Conservation (phyloP, 2,113 vertebrate genomes). For the Catagonus wagneri region DNA sequence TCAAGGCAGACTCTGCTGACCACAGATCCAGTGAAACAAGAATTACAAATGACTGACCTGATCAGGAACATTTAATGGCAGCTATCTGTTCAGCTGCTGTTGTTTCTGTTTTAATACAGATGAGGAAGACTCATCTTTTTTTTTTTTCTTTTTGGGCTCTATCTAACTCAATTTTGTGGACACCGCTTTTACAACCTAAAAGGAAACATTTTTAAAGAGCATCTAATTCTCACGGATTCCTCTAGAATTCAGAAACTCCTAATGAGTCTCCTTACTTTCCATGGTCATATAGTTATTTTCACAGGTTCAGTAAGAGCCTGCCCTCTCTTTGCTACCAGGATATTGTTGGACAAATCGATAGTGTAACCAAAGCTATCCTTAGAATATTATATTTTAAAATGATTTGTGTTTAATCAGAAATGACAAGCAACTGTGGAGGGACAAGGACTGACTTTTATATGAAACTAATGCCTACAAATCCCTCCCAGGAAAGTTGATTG, state of each 20-base stretch:
- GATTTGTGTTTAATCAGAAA: constrained; percentile 33
- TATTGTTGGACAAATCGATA: not conserved
- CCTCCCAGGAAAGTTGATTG: not conserved
- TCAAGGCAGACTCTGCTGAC: not conserved
- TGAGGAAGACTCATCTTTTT: not conserved
- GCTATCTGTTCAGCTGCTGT: not conserved
- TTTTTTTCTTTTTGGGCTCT: not conserved
- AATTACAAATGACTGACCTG: not conserved
- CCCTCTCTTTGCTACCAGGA: not conserved
- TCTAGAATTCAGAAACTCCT: not conserved
- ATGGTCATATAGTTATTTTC: not conserved
- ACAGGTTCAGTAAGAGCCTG: not conserved
- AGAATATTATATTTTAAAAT: not conserved
- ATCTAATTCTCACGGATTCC: not conserved
- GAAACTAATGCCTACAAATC: not conserved
- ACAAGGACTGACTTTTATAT: not conserved
- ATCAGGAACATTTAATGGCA: no score
- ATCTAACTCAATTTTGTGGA: not conserved
- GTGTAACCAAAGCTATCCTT: not conserved
- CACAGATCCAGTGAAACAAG: not conserved
- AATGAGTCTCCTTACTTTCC: not conserved
- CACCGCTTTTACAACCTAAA: not conserved
- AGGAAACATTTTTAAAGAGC: not conserved
- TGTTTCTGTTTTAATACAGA: not conserved
- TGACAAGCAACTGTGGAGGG: not conserved